These are phyloP conservation scores for Entomyzon cyanotis DNA, from an alignment of 2,113 vertebrate species.

Conservation along the genomic window DNA sequence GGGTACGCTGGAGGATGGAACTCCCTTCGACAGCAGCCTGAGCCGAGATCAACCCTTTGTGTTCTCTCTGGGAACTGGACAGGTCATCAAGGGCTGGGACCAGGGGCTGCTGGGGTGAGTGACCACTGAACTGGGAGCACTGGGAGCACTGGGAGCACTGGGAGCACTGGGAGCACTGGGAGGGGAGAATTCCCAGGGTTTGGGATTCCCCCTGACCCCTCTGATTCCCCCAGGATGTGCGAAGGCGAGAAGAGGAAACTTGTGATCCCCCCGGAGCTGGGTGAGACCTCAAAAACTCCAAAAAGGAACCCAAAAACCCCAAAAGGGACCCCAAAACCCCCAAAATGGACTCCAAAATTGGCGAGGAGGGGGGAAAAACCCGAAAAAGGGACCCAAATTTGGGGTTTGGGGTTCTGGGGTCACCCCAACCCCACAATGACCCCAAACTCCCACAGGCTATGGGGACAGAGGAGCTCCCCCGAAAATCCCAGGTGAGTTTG, in stretches of 20 bases:
- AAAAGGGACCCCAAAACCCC: background rate
- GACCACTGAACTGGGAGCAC: background rate
- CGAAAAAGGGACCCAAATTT: no score
- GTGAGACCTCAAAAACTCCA: background rate
- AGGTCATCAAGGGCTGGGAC: background rate
- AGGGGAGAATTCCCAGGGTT: background rate
- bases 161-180: background rate
- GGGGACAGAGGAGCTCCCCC: background rate
- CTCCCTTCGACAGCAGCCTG: background rate
- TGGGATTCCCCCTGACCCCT: background rate
- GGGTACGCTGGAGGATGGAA: background rate
- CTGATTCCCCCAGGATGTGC: background rate
- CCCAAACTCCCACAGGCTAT: background rate
- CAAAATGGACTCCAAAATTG: background rate
- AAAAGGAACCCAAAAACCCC: background rate
- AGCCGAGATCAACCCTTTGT: background rate
- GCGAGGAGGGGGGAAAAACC: no score
- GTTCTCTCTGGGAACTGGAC: background rate
- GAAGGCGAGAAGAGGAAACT: background rate
- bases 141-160: background rate
- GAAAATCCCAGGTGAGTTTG: background rate
- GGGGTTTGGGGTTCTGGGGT: no score
- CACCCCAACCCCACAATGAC: background rate
- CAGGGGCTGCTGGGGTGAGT: background rate
- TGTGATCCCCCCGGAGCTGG: background rate